Evolutionary conservation across 2,888 invertebrate genomes (phyloP).

Genomic region (Callyntrura guangdongensis): DNA sequence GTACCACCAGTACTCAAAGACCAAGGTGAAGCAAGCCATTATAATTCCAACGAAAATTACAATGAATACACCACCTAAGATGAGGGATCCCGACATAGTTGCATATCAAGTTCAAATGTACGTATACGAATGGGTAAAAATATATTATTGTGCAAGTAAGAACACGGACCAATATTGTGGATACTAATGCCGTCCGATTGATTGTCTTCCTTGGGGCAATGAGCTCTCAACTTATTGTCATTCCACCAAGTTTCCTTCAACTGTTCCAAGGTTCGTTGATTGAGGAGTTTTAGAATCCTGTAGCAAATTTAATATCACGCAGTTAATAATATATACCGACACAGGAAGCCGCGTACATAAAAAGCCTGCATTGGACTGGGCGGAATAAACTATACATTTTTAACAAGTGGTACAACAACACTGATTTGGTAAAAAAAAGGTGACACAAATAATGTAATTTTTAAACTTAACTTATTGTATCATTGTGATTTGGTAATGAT

Average conservation of each 20-base stretch:
- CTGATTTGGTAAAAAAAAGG: neutral
- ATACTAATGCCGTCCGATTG: slow-evolving; percentile 99
- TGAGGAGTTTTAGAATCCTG: slow-evolving; percentile 96
- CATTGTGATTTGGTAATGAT: no score
- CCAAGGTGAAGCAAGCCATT: slow-evolving; percentile 95
- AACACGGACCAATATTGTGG: slow-evolving; percentile 93
- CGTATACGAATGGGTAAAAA: neutral
- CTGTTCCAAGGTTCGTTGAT: slow-evolving; percentile 96
- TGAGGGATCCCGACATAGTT: neutral
- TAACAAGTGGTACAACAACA: neutral
- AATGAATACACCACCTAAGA: slow-evolving; percentile 91
- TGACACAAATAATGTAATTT: neutral
- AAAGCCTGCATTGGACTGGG: neutral
- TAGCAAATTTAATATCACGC: slow-evolving; percentile 20
- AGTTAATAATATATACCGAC: neutral
- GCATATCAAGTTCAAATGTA: neutral
- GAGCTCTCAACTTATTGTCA: slow-evolving; percentile 91
- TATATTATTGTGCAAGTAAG: no score
- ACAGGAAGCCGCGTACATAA: neutral
- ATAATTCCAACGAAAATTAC: slow-evolving; percentile 98
- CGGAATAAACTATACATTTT: neutral
- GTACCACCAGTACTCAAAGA: slow-evolving; percentile 98
- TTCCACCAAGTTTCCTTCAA: slow-evolving; percentile 99
- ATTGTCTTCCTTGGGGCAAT: slow-evolving; percentile 95
- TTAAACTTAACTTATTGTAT: neutral